phyloP scores from a whole-genome alignment of 1,140 invertebrate genomes.

The Cydia amplana region DNA sequence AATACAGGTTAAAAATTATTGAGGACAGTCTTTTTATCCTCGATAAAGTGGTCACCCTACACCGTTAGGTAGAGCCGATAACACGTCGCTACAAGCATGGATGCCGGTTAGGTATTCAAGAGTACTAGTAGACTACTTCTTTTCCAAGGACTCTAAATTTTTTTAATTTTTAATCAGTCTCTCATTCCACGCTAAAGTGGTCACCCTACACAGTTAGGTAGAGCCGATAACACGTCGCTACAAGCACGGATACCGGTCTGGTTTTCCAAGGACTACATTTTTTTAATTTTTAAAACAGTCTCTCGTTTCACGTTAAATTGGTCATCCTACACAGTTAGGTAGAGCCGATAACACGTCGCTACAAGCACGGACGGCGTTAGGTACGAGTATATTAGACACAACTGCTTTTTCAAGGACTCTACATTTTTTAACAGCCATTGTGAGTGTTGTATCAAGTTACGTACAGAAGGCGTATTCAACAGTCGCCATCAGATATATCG shows the following conservation, averaged over 20 bases:
- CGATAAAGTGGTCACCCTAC: conserved; percentile 34
- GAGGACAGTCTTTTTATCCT: not conserved
- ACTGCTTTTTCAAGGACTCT: not conserved
- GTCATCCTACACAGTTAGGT: conserved; percentile 34
- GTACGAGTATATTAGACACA: not conserved
- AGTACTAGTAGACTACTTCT: too few species aligned
- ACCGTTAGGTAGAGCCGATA: conserved; percentile 2
- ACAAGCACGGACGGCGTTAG: not conserved
- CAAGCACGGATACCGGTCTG: not conserved
- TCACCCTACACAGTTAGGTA: conserved; percentile 33
- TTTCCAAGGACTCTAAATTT: too few species aligned
- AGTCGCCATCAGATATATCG: too few species aligned
- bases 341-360: conserved; percentile 13
- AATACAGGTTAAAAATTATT: not conserved
- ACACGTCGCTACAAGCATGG: not conserved
- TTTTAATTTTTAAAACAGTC: not conserved
- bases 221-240: not conserved
- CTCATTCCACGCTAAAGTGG: conserved; percentile 13
- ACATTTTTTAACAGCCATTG: conserved; percentile 39
- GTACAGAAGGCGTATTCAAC: too few species aligned
- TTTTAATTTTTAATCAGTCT: too few species aligned
- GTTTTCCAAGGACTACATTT: too few species aligned
- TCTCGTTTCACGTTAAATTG: not conserved
- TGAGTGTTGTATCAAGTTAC: conserved; percentile 34
- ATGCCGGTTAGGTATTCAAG: not conserved